Percentiles rank a stretch among this genome's conserved stretches.
phyloP scores from a whole-genome alignment of 2,113 vertebrate species.

The Embiotoca jacksoni region DNA sequence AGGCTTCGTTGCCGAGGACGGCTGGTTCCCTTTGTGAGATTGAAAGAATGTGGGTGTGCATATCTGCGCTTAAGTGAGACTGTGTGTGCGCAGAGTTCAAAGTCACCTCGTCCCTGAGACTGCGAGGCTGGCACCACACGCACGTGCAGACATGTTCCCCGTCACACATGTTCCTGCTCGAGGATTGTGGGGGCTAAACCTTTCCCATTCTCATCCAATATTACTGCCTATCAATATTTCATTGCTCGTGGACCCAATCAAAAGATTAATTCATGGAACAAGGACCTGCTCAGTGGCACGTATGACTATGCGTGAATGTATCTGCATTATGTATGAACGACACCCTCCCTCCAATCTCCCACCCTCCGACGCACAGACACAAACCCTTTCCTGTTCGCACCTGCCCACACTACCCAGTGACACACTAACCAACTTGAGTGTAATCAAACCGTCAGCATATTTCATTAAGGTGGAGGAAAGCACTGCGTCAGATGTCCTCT shows the following conservation, averaged over 20 bases:
- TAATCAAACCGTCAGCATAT: slow-evolving; percentile 74
- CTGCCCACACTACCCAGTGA: slow-evolving; percentile 60
- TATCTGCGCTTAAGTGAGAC: slow-evolving; percentile 43
- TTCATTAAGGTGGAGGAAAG: slow-evolving; percentile 72
- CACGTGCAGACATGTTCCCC: slow-evolving; percentile 54
- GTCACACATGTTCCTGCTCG: slow-evolving; percentile 41
- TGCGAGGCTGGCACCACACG: slow-evolving; percentile 53
- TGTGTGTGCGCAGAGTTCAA: slow-evolving; percentile 73
- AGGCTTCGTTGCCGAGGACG: slow-evolving; percentile 46
- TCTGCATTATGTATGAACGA: slow-evolving; percentile 83
- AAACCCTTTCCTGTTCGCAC: slow-evolving; percentile 22
- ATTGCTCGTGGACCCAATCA: slow-evolving; percentile 76
- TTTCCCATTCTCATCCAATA: slow-evolving; percentile 70
- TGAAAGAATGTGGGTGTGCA: slow-evolving; percentile 48
- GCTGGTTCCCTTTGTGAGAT: slow-evolving; percentile 61
- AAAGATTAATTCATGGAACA: slow-evolving; percentile 78
- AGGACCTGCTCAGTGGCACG: slow-evolving; percentile 75
- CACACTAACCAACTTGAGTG: slow-evolving; percentile 78
- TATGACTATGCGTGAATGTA: slow-evolving; percentile 66
- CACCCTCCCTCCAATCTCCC: neutral
- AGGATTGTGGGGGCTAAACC: slow-evolving; percentile 32
- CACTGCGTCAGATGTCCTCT: slow-evolving; percentile 63
- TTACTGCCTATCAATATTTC: slow-evolving; percentile 82
- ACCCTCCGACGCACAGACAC: slow-evolving; percentile 24
- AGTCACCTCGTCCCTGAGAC: slow-evolving; percentile 83